Percentiles rank a stretch among this genome's conserved stretches.
Evolutionary conservation across 2,113 vertebrate genomes (phyloP).

Genomic region (Geococcyx californianus): DNA sequence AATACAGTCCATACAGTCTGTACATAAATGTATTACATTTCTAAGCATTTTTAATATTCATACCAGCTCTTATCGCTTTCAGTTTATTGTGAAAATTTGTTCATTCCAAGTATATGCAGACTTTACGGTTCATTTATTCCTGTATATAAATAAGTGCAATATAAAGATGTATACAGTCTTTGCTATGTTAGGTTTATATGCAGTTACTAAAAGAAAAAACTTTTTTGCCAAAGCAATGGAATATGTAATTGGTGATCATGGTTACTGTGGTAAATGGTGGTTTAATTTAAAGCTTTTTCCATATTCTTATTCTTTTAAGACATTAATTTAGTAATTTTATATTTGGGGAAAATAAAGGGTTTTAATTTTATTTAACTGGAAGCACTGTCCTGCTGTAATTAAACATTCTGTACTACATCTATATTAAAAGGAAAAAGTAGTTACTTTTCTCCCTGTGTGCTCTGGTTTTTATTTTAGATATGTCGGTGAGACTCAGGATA

Average conservation of each 20-base stretch:
- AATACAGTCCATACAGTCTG: slow-evolving; percentile 70
- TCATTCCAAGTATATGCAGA: slow-evolving; percentile 72
- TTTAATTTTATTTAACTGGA: slow-evolving; percentile 97
- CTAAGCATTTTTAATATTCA: slow-evolving; percentile 80
- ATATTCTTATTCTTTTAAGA: slow-evolving; percentile 88
- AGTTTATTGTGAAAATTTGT: slow-evolving; percentile 76
- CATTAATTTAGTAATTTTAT: slow-evolving; percentile 92
- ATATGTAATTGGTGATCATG: slow-evolving; percentile 78
- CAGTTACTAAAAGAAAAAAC: slow-evolving; percentile 79
- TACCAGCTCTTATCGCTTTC: slow-evolving; percentile 68
- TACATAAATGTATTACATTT: slow-evolving; percentile 81
- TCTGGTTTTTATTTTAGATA: slow-evolving; percentile 43
- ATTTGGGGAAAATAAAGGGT: slow-evolving; percentile 84
- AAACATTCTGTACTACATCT: slow-evolving; percentile 88
- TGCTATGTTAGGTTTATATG: slow-evolving; percentile 91
- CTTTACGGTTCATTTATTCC: slow-evolving; percentile 79
- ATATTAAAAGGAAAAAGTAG: slow-evolving; percentile 88
- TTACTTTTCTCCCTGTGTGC: slow-evolving; percentile 75
- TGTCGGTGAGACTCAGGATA: background rate
- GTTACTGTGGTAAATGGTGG: slow-evolving; percentile 82
- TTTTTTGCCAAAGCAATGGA: slow-evolving; percentile 93
- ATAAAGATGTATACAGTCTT: slow-evolving; percentile 90
- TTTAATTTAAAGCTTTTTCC: slow-evolving; percentile 89
- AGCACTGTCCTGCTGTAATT: slow-evolving; percentile 94
- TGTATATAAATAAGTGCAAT: slow-evolving; percentile 96